Evolutionary conservation across 2,113 vertebrate genomes (phyloP).

Genomic region (Bambusicola thoracicus): DNA sequence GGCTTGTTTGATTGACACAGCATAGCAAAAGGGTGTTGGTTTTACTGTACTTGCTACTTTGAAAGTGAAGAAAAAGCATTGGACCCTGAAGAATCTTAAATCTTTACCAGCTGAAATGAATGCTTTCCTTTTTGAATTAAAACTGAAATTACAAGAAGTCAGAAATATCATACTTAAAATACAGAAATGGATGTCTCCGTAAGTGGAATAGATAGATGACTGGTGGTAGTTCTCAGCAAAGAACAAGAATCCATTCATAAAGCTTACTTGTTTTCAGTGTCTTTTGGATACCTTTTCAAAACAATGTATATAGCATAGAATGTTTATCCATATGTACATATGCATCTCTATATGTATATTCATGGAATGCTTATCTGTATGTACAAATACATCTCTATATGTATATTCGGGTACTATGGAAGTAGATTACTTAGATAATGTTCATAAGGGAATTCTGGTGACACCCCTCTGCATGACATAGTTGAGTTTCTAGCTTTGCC

Average conservation of each 20-base stretch:
- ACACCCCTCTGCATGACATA: not conserved
- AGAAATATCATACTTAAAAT: not conserved
- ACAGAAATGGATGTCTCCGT: not conserved
- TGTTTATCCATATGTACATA: not conserved
- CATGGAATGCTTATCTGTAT: fast-evolving
- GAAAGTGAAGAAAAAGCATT: slow-evolving; percentile 5
- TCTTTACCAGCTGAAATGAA: not conserved
- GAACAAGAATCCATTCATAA: not conserved
- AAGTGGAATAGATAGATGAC: not conserved
- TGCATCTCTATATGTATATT: no score
- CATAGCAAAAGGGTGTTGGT: not conserved
- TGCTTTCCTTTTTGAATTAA: slow-evolving; percentile 1
- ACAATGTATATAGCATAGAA: fast-evolving
- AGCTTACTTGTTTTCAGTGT: not conserved
- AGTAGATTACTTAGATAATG: not conserved
- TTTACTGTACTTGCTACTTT: slow-evolving; percentile 1
- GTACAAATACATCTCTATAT: fast-evolving
- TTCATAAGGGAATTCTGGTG: not conserved
- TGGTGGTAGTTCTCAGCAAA: not conserved
- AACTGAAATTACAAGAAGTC: not conserved
- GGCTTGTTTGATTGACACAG: not conserved
- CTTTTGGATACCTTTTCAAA: not conserved
- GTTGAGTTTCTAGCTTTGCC: not conserved
- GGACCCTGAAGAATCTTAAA: not conserved
- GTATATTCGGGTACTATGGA: not conserved